phyloP scores from a whole-genome alignment of 2,797 vertebrate species.

The Limnodromus scolopaceus region DNA sequence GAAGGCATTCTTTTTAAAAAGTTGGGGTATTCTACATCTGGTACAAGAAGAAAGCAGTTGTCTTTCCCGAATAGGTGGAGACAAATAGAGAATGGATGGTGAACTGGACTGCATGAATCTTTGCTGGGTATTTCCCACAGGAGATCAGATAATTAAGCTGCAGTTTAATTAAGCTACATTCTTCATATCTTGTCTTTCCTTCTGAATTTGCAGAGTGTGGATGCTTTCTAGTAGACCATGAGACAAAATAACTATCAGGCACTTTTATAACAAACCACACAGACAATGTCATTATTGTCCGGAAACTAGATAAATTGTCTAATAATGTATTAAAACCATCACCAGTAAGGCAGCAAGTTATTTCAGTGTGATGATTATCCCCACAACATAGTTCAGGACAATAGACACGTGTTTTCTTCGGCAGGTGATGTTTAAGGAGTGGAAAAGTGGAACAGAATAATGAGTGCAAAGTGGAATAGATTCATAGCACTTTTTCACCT shows the following conservation, averaged over 20 bases:
- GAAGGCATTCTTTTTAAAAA: background rate
- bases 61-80: background rate
- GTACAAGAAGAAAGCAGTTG: background rate
- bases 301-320: background rate
- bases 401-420: background rate
- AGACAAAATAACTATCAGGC: background rate
- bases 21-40: background rate
- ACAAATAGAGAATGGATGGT: background rate
- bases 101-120: background rate
- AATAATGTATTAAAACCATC: background rate
- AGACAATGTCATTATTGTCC: background rate
- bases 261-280: background rate
- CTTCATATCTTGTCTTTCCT: background rate
- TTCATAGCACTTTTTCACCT: background rate
- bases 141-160: background rate
- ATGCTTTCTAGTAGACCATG: background rate
- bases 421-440: background rate
- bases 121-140: background rate
- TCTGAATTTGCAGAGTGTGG: background rate
- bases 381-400: background rate
- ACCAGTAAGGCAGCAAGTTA: background rate
- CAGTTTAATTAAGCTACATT: conserved; percentile 7
- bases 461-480: background rate
- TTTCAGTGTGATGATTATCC: background rate
- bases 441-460: background rate